These are phyloP conservation scores for Ophraella communa DNA, from an alignment of 2,888 invertebrate species.

Conservation along the genomic window DNA sequence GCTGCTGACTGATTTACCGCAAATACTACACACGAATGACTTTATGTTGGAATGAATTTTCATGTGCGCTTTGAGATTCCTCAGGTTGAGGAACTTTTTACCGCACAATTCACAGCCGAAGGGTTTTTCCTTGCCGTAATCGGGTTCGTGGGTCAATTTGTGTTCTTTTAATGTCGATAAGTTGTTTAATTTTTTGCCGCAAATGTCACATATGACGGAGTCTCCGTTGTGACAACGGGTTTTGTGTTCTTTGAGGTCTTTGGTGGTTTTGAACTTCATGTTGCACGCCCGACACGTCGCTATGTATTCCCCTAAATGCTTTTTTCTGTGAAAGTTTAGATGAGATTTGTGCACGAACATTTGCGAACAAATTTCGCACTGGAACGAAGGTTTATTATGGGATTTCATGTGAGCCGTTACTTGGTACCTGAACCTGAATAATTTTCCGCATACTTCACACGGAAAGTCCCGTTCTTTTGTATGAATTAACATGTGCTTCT, in stretches of 20 bases:
- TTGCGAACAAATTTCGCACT: slow-evolving; percentile 67
- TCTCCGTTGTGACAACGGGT: slow-evolving; percentile 48
- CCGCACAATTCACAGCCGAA: slow-evolving; percentile 59
- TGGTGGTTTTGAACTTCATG: slow-evolving; percentile 51
- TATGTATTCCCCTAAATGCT: slow-evolving; percentile 62
- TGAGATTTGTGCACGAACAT: slow-evolving; percentile 68
- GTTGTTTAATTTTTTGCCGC: slow-evolving; percentile 47
- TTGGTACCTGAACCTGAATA: slow-evolving; percentile 53
- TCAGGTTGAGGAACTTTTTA: slow-evolving; percentile 57
- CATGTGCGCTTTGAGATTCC: slow-evolving; percentile 52
- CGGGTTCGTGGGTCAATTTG: slow-evolving; percentile 46
- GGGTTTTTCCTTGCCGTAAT: slow-evolving; percentile 46
- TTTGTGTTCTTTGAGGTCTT: slow-evolving; percentile 48
- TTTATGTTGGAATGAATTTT: slow-evolving; percentile 47
- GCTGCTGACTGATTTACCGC: slow-evolving; percentile 55
- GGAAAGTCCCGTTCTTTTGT: slow-evolving; percentile 49
- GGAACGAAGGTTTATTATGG: slow-evolving; percentile 65
- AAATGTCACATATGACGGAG: slow-evolving; percentile 48
- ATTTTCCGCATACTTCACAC: slow-evolving; percentile 54
- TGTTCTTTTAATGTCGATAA: slow-evolving; percentile 50
- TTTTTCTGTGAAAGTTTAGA: slow-evolving; percentile 64
- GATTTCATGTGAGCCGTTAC: slow-evolving; percentile 61
- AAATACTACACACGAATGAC: slow-evolving; percentile 52
- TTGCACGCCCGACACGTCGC: slow-evolving; percentile 53
- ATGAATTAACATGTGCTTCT: slow-evolving; percentile 54